Base-by-base conservation (phyloP, 2,113 vertebrate species). In the Lasiurus cinereus region DNA sequence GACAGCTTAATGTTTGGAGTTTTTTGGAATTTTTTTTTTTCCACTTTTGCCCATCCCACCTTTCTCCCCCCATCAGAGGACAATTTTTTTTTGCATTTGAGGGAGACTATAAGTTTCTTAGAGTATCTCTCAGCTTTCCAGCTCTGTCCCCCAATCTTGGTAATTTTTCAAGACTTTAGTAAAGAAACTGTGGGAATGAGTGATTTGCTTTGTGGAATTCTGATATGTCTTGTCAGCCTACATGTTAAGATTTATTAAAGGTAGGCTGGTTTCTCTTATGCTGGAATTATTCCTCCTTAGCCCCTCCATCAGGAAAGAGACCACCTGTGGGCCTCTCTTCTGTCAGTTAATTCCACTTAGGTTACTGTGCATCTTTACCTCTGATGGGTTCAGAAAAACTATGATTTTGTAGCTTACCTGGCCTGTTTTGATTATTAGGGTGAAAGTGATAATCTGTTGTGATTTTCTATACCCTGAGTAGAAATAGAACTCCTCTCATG, bases 151-250 rank as follows among this genome's bases (percentile, higher is more conserved):
- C 21, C 21, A 18, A 5, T 27, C 15, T 83, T 93, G 19, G 76
- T 6, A 43, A 64, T 82, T 22, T 90, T 93, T 76, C 50, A 91
- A 83, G 24, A 48, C 46, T 87, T 87, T 77, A 19, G n/a, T 19
- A 18, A 33, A 39, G 76, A 66, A 66, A 56, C 52, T 50, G 5
- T 72, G 87, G 43, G 52, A 36, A 7, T 83, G 77, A 94, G 59
- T 64, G 29, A 36, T 86, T 96, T 64, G 52, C 31, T 88, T 43
- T 77, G 80, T 83, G 33, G 83, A 83, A 52, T 93, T 91, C 62
- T 87, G 31, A 14, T 70, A 33, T 21, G 22, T 66, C 39, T 48
- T 72, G 8, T 74, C 74, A 76, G 36, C 48, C 27, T 48, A 27
- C 8, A 3, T 43, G 36, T 72, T 92, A 73, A 72, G 62, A 70